These are phyloP conservation scores for Acanthornis magna DNA, from an alignment of 2,797 vertebrate species.

Conservation along the genomic window DNA sequence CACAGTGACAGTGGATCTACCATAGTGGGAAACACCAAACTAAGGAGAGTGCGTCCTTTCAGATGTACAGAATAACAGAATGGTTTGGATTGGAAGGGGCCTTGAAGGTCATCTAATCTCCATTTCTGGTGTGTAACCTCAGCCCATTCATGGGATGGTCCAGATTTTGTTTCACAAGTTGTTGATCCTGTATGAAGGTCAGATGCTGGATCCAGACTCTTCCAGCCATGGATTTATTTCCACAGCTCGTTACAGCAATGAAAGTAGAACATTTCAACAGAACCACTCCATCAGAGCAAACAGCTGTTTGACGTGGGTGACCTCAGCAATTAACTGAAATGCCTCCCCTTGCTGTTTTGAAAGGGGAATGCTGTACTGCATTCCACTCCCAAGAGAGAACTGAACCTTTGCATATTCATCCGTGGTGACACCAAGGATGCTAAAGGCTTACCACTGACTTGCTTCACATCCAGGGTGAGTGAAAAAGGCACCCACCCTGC, in stretches of 20 bases:
- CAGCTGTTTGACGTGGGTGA: not conserved
- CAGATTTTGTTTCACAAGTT: not conserved
- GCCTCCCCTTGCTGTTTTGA: not conserved
- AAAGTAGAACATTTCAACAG: not conserved
- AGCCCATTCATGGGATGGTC: fast-evolving
- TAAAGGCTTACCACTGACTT: not conserved
- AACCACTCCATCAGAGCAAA: not conserved
- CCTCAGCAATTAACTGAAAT: not conserved
- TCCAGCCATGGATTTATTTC: not conserved
- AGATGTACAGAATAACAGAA: not conserved
- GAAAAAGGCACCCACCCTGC: not conserved
- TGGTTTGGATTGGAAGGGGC: not conserved
- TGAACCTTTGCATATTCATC: not conserved
- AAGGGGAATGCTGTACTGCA: not conserved
- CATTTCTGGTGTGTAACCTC: not conserved
- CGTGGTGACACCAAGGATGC: not conserved
- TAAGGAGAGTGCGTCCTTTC: not conserved
- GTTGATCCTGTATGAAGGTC: not conserved
- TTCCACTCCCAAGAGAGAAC: not conserved
- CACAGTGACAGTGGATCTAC: not conserved
- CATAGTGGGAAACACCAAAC: not conserved
- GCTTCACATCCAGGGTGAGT: not conserved
- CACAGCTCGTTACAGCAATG: not conserved
- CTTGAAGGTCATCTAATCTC: not conserved
- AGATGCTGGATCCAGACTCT: not conserved